Evolutionary conservation across 2,797 vertebrate species (phyloP).

Genomic region (Chelon labrosus): DNA sequence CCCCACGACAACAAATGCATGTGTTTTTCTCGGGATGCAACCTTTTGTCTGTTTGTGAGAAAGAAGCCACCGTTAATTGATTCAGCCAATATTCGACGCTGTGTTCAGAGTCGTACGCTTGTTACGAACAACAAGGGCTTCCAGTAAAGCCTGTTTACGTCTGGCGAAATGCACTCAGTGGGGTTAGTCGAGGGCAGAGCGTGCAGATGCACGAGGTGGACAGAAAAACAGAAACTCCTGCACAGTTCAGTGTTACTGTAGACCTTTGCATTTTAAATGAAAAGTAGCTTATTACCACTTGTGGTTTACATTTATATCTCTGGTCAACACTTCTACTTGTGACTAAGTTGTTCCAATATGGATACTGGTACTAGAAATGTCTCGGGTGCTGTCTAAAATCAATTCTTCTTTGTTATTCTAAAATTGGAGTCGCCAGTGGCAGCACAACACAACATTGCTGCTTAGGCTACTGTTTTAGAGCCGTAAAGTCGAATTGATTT

Average conservation of each 20-base stretch:
- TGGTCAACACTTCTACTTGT: no score
- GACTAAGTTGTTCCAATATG: no score
- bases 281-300: background rate
- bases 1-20: conserved; percentile 7
- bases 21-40: conserved; percentile 14
- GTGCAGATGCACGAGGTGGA: conserved; percentile 16
- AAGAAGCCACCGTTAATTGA: conserved; percentile 37
- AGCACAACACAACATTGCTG: no score
- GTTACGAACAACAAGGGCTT: conserved; percentile 19
- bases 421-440: no score
- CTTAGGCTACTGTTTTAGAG: no score
- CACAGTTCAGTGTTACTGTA: background rate
- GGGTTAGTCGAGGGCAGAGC: conserved; percentile 8
- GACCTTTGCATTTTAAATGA: background rate
- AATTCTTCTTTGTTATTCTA: no score
- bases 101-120: conserved; percentile 11
- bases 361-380: no score
- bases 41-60: conserved; percentile 51
- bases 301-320: background rate
- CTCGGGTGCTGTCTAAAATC: no score
- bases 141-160: conserved; percentile 30
- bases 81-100: conserved; percentile 35
- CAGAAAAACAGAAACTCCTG: conserved; percentile 24
- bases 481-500: no score
- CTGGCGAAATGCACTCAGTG: conserved; percentile 23